Percentiles rank a stretch among this genome's conserved stretches.
phyloP scores from a whole-genome alignment of 2,797 vertebrate species.

The Crypturellus tataupa region DNA sequence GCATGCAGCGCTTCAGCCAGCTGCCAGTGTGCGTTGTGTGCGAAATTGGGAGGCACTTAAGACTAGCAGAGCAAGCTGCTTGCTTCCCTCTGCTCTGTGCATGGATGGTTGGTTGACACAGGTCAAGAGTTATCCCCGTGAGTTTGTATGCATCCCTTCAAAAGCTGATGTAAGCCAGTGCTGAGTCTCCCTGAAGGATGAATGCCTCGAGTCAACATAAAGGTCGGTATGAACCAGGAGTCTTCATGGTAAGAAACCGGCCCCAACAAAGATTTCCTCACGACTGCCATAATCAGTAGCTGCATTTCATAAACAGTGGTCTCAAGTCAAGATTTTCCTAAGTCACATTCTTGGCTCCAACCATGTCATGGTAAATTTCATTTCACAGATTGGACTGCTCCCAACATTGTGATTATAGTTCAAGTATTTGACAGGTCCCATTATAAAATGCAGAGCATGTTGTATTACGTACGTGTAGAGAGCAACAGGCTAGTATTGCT shows the following conservation, averaged over 20 bases:
- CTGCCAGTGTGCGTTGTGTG: not conserved
- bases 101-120: rapidly evolving
- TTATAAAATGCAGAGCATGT: not conserved
- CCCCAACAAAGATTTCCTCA: not conserved
- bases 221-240: not conserved
- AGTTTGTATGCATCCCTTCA: not conserved
- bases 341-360: not conserved
- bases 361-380: not conserved
- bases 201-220: not conserved
- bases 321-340: not conserved
- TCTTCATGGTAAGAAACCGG: not conserved
- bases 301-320: not conserved
- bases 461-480: not conserved
- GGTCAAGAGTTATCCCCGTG: rapidly evolving
- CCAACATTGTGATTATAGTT: not conserved
- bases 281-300: not conserved
- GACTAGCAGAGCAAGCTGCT: too few relatives aligned
- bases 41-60: not conserved
- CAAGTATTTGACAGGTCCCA: not conserved
- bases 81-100: not conserved
- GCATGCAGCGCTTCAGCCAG: not conserved
- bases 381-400: not conserved
- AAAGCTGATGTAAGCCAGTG: not conserved
- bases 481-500: not conserved
- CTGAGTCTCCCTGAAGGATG: not conserved